Evolutionary conservation across 2,797 vertebrate species (phyloP).

Genomic region (Hydrolagus colliei): DNA sequence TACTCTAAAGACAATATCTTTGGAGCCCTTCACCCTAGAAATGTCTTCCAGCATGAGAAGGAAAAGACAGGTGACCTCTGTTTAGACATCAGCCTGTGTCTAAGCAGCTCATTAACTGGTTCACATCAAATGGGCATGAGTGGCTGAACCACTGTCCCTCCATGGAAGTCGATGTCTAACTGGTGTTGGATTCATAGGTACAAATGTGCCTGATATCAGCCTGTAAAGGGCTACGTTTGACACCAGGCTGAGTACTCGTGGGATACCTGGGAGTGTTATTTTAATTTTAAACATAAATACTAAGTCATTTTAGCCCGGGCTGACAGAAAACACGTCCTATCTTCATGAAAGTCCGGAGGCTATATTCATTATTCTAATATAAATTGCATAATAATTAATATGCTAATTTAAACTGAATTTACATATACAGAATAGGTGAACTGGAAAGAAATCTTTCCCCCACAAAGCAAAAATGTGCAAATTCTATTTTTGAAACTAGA

Average conservation of each 20-base stretch:
- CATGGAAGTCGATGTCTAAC: no score
- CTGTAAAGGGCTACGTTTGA: background rate
- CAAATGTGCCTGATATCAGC: background rate
- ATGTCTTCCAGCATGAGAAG: no score
- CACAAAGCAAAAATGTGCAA: background rate
- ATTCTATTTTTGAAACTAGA: slow-evolving; percentile 17
- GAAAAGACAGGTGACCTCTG: no score
- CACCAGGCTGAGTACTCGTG: background rate
- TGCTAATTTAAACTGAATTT: slow-evolving; percentile 25
- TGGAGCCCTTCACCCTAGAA: no score
- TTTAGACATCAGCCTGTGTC: no score
- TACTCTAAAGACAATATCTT: no score
- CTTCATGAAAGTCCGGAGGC: background rate
- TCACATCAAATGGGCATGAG: background rate
- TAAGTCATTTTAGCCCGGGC: background rate
- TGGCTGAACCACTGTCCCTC: background rate
- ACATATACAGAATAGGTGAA: slow-evolving; percentile 29
- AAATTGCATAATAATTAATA: slow-evolving; percentile 21
- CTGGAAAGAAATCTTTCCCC: slow-evolving; percentile 15
- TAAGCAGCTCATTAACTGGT: background rate
- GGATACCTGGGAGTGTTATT: background rate
- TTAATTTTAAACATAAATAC: slow-evolving; percentile 29
- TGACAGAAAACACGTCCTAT: slow-evolving; percentile 10
- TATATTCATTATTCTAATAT: slow-evolving; percentile 22
- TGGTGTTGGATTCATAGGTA: background rate